A percentile compares a stretch with the other conserved stretches of the same genome.
phyloP scores from a whole-genome alignment of 2,113 vertebrate species.

The Malurus elegans region DNA sequence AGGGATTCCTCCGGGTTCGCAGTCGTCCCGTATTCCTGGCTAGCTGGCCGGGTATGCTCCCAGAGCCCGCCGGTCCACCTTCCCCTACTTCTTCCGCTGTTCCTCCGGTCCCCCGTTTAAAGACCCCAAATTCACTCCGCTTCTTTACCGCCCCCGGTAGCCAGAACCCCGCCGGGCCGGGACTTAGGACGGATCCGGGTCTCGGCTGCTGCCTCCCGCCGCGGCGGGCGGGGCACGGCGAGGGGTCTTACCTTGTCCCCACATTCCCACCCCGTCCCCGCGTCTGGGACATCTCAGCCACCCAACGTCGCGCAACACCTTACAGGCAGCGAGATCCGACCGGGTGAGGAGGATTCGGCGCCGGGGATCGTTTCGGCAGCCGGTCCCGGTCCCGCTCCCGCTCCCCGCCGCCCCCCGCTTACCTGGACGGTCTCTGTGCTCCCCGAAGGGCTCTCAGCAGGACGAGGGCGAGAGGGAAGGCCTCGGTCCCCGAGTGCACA shows the following conservation, averaged over 20 bases:
- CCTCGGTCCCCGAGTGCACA: not conserved
- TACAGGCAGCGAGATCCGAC: not conserved
- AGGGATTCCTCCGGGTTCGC: not conserved
- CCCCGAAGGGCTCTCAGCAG: not conserved
- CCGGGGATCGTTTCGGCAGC: not conserved
- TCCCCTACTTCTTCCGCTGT: too few species aligned
- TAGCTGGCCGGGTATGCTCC: not conserved
- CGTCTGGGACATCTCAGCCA: too few species aligned
- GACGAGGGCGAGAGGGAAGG: not conserved
- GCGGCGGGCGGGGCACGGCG: not conserved
- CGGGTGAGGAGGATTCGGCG: not conserved
- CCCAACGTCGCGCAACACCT: not conserved
- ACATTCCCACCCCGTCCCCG: accelerated
- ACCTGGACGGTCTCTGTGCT: not conserved
- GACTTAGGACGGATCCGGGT: not conserved
- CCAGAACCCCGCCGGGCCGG: not conserved
- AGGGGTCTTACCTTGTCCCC: not conserved
- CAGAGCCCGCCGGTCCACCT: not conserved
- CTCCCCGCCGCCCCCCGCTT: not conserved
- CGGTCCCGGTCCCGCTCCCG: too few species aligned
- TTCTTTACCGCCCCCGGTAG: accelerated
- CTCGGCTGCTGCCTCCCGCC: not conserved
- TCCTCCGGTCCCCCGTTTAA: not conserved
- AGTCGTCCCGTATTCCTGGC: not conserved
- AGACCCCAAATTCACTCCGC: not conserved